Base-by-base conservation (phyloP, 1,140 invertebrate species). In the Homalodisca vitripennis region DNA sequence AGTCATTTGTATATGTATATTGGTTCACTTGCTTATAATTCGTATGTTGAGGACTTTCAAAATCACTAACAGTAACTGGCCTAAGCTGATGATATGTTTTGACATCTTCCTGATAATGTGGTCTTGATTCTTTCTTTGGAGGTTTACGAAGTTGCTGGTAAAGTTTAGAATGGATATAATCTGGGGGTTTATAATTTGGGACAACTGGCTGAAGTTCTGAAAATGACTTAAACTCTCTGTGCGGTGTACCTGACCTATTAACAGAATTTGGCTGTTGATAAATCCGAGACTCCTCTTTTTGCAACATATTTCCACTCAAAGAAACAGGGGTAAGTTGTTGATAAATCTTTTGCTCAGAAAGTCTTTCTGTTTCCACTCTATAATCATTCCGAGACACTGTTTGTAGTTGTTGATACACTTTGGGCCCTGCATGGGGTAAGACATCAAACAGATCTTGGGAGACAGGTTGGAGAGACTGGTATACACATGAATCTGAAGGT, bases 121-220 rank as follows among this genome's bases (percentile, higher is more conserved):
- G 26, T 2, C 27, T 60, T 22, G 6, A 27, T n/a, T 26, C 24
- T 27, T 60, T 60, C 12, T 2, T 60, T 26, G n/a, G n/a, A 60
- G 55, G 26, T 13, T 30, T 22, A n/a, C 55, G 29, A 27, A 60
- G 55, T 60, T 60, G 55, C 55, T 60, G 55, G n/a, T 60, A 60
- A 22, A 60, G 26, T 60, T 60, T 60, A 22, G 55, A 60, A n/a
- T 3, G 26, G 26, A 26, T 24, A 60, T 3, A 26, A 27, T 26
- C 2, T 10, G 55, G 26, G 2, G 26, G 13, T 6, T 60, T 13
- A 60, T 30, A n/a, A n/a, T 51, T 14, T 3, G 3, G 48, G 17
- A 10, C 22, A n/a, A 51, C 14, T 51, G 48, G 48, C 22, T 51
- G 17, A 3, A 51, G n/a, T n/a, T 51, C 48, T 20, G 17, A 22